Conservation (phyloP, 2,888 invertebrate species). For the Drosophila austrosaltans region DNA sequence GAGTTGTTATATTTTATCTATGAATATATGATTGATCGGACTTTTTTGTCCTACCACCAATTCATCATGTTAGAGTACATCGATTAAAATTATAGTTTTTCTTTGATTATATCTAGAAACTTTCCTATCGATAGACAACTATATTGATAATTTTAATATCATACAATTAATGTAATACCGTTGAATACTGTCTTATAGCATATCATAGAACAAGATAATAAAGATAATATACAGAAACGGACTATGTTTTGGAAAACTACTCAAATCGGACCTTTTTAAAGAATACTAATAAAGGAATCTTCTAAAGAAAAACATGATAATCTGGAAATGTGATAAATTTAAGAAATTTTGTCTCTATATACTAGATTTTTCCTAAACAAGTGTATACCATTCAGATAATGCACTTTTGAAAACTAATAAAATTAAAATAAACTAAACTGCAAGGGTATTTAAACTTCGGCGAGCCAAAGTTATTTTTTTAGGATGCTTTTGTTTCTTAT, state of each 20-base stretch:
- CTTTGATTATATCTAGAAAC: too few species aligned
- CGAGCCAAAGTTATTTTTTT: not conserved
- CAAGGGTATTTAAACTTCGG: conserved; percentile 2
- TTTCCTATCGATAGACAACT: too few species aligned
- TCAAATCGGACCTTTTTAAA: not conserved
- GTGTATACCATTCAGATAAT: too few species aligned
- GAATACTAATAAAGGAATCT: too few species aligned
- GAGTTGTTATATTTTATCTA: not conserved
- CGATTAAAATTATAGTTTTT: not conserved
- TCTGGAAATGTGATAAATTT: too few species aligned
- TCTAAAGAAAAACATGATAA: too few species aligned
- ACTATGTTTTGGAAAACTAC: not conserved
- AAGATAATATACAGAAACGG: not conserved
- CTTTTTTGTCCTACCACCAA: not conserved
- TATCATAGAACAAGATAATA: not conserved
- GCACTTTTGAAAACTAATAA: too few species aligned
- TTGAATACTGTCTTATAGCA: not conserved
- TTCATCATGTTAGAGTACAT: not conserved
- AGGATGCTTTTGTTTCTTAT: conserved; percentile 27
- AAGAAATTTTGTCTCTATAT: too few species aligned
- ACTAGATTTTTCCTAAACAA: too few species aligned
- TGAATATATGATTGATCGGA: not conserved
- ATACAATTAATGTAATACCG: not conserved
- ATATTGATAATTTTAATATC: not conserved
- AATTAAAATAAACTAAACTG: not conserved